A percentile compares a stretch with the other conserved stretches of the same genome.
Conservation (phyloP, 1,140 invertebrate genomes). For the Formica exsecta region DNA sequence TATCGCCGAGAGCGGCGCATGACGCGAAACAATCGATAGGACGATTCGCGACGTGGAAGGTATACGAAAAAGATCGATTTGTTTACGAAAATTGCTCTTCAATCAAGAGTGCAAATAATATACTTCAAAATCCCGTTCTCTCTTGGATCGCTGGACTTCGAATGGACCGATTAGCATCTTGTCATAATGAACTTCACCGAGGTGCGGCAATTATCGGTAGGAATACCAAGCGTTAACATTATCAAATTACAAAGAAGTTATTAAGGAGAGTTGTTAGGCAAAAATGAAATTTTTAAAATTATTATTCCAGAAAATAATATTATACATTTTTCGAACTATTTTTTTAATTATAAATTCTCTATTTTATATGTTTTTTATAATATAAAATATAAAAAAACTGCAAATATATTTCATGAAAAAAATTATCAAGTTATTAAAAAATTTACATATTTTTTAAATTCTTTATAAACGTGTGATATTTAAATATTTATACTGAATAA, state of each 20-base stretch:
- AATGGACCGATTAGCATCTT: constrained; percentile 20
- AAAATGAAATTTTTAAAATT: neutral
- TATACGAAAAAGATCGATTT: neutral
- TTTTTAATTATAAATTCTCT: neutral
- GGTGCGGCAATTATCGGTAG: constrained; percentile 36
- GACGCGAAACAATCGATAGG: neutral
- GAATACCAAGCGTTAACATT: neutral
- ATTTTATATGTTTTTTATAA: neutral
- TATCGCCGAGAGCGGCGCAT: neutral
- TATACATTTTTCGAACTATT: neutral
- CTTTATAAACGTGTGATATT: neutral
- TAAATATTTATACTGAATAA: neutral
- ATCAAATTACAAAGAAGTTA: constrained; percentile 12
- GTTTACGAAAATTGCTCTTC: neutral
- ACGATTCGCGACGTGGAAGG: neutral
- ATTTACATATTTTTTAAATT: neutral
- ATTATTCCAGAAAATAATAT: neutral
- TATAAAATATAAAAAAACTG: neutral
- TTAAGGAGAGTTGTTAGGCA: neutral
- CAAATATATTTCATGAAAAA: neutral
- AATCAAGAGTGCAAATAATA: neutral
- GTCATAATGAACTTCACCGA: constrained; percentile 28
- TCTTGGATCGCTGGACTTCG: neutral
- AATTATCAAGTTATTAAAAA: constrained; percentile 3
- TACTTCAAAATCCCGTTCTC: neutral